A percentile compares a stretch with the other conserved stretches of the same genome.
Conservation (phyloP, 2,797 vertebrate genomes). For the Echeneis naucrates region DNA sequence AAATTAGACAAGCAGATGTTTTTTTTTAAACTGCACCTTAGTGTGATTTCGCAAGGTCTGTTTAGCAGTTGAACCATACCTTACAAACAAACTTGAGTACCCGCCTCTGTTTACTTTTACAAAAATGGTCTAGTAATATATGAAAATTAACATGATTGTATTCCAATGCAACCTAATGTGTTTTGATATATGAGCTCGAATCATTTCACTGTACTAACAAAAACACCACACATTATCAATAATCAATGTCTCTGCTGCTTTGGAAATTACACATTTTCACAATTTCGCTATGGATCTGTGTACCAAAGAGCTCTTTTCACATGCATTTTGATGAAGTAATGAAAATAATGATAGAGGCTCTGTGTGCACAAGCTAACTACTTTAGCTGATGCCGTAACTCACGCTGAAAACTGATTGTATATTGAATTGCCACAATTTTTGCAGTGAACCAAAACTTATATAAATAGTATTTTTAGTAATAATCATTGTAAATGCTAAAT, state of each 20-base stretch:
- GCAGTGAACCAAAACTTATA: conserved; percentile 49
- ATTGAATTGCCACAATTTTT: conserved; percentile 33
- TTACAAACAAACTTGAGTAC: conserved; percentile 12
- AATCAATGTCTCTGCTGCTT: conserved; percentile 31
- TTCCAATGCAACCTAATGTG: conserved; percentile 25
- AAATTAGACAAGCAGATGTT: conserved; percentile 17
- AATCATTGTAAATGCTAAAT: conserved; percentile 34
- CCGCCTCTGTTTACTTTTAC: conserved; percentile 3
- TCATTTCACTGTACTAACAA: conserved; percentile 46
- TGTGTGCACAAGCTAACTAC: conserved; percentile 32
- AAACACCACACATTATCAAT: conserved; percentile 44
- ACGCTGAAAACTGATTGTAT: conserved; percentile 30
- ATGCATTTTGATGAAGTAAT: conserved; percentile 44
- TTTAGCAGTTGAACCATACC: conserved; percentile 9
- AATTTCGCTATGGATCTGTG: conserved; percentile 30
- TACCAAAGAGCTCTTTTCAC: conserved; percentile 46
- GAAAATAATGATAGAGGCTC: conserved; percentile 25
- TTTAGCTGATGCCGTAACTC: conserved; percentile 38
- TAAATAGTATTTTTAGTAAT: conserved; percentile 41
- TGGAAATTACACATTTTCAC: conserved; percentile 31
- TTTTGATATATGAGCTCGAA: conserved; percentile 33
- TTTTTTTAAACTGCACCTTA: conserved; percentile 41
- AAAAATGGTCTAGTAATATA: neutral
- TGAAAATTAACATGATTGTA: conserved; percentile 20
- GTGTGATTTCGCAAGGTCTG: conserved; percentile 6